These are phyloP conservation scores for Rhingia campestris DNA, from an alignment of 2,888 invertebrate species.

Conservation along the genomic window DNA sequence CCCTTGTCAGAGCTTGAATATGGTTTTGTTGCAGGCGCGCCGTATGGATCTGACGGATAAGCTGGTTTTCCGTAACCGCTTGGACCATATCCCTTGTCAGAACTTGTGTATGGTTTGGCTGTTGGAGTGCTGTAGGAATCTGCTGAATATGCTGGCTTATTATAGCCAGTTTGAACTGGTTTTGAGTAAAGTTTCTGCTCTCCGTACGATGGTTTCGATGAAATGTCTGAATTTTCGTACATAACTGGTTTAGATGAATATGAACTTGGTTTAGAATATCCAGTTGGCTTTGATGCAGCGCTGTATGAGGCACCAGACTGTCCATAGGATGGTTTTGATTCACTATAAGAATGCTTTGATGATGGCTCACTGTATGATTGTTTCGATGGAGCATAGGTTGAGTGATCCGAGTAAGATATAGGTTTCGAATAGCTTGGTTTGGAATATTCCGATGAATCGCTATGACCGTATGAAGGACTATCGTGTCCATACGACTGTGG, in stretches of 20 bases:
- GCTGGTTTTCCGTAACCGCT: conserved; percentile 28
- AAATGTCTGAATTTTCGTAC: conserved; percentile 21
- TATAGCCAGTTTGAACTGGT: background rate
- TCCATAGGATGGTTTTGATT: conserved; percentile 21
- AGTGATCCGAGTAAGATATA: conserved; percentile 9
- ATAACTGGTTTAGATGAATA: conserved; percentile 26
- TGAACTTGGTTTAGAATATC: conserved; percentile 44
- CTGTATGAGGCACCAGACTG: conserved; percentile 19
- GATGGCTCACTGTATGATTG: conserved; percentile 2
- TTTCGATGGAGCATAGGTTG: conserved; percentile 5
- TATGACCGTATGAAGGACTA: conserved; percentile 20
- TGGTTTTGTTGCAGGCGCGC: conserved; percentile 2
- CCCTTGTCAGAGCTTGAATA: conserved; percentile 12
- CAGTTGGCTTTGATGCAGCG: conserved; percentile 7
- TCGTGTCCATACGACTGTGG: conserved; percentile 33
- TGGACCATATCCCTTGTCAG: background rate
- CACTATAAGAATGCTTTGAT: conserved; percentile 15
- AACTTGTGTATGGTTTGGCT: background rate
- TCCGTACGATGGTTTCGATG: conserved; percentile 21
- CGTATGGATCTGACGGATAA: conserved; percentile 13
- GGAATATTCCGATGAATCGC: conserved; percentile 13
- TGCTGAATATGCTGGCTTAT: background rate
- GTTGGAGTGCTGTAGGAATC: too few relatives aligned
- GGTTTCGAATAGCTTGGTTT: conserved; percentile 43
- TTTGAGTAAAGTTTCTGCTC: conserved; percentile 38